Conservation (phyloP, 2,113 vertebrate genomes). For the Corvus cornix region DNA sequence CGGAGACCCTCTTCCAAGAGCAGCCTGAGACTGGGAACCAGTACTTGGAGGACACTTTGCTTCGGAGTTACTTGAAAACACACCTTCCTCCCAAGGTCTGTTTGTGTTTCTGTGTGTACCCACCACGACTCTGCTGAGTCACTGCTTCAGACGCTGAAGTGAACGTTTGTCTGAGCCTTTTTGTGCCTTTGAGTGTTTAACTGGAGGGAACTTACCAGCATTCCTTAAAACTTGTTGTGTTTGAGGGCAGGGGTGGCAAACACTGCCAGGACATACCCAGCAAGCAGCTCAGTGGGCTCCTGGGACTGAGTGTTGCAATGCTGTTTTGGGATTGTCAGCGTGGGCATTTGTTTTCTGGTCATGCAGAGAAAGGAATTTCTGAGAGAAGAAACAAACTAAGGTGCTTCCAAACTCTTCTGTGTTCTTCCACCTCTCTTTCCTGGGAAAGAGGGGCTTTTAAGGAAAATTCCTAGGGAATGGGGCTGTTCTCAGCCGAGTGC, state of each 20-base stretch:
- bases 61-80: conserved; percentile 74
- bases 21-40: conserved; percentile 69
- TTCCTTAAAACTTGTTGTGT: not conserved
- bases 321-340: not conserved
- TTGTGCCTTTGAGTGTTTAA: not conserved
- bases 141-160: not conserved
- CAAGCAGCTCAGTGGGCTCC: not conserved
- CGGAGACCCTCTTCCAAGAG: conserved; percentile 73
- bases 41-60: conserved; percentile 77
- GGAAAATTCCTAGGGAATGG: not conserved
- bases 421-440: not conserved
- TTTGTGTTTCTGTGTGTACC: not conserved
- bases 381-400: not conserved
- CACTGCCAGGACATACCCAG: not conserved
- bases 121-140: rapidly evolving
- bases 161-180: not conserved
- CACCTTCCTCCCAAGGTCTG: conserved; percentile 75
- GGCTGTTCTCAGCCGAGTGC: not conserved
- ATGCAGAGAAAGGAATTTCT: not conserved
- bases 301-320: not conserved
- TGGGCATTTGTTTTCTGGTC: not conserved
- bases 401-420: not conserved
- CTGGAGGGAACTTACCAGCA: not conserved
- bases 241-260: not conserved
- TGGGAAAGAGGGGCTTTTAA: not conserved